Conservation (phyloP, 2,113 vertebrate genomes). For the Pseudorasbora parva region DNA sequence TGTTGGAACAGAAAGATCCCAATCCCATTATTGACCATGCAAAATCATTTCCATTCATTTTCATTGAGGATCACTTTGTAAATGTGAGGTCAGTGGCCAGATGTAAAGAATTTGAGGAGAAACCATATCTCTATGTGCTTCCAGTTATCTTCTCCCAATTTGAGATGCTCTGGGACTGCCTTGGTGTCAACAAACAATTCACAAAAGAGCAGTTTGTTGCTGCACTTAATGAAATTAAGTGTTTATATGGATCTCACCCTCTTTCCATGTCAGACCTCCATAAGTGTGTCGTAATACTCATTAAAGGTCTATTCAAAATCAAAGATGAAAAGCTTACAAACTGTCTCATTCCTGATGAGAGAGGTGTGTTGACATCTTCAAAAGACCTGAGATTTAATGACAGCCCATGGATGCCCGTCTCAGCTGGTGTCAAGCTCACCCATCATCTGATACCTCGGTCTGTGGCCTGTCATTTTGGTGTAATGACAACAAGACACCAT, state of each 20-base stretch:
- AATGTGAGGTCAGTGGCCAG: slow-evolving; percentile 71
- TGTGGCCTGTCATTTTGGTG: slow-evolving; percentile 69
- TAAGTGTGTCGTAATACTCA: slow-evolving; percentile 73
- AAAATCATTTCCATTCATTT: slow-evolving; percentile 76
- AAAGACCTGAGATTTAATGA: slow-evolving; percentile 79
- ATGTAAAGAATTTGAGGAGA: slow-evolving; percentile 71
- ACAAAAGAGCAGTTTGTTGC: slow-evolving; percentile 66
- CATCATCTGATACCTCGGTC: slow-evolving; percentile 73
- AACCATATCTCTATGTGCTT: slow-evolving; percentile 80
- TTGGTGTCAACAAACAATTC: slow-evolving; percentile 73
- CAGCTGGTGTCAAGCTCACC: slow-evolving; percentile 68
- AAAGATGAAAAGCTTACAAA: slow-evolving; percentile 44
- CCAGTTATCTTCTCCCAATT: slow-evolving; percentile 69
- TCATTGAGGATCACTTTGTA: slow-evolving; percentile 75
- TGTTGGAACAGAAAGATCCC: slow-evolving; percentile 52
- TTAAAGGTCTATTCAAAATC: slow-evolving; percentile 61
- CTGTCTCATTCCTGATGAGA: slow-evolving; percentile 77
- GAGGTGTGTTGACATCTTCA: slow-evolving; percentile 70
- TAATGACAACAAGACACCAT: slow-evolving; percentile 75
- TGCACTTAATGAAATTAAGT: slow-evolving; percentile 69
- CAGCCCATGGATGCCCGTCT: slow-evolving; percentile 77
- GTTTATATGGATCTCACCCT: slow-evolving; percentile 49
- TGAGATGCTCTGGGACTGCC: slow-evolving; percentile 75
- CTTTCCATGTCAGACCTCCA: slow-evolving; percentile 67
- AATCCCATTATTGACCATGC: slow-evolving; percentile 58